phyloP scores from a whole-genome alignment of 1,140 invertebrate species.

The Oncopeltus fasciatus region DNA sequence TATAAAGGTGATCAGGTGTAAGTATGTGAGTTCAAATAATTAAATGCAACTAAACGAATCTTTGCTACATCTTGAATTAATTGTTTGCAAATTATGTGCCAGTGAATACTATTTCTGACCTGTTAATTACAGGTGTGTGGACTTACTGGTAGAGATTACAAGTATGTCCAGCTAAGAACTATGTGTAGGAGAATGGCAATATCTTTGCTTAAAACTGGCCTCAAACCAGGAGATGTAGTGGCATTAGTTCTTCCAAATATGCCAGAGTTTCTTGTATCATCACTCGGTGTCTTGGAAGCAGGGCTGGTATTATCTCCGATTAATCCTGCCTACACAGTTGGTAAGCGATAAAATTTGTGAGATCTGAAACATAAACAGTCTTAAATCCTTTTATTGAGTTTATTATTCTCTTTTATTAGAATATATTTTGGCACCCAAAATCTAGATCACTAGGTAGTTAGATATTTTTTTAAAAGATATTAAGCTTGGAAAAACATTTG shows the following conservation, averaged over 20 bases:
- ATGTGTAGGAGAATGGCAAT: conserved; percentile 47
- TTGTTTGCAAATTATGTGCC: no score
- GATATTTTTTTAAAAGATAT: no score
- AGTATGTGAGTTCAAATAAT: not conserved
- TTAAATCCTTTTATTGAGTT: no score
- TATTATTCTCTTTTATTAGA: no score
- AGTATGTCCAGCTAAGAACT: conserved; percentile 47
- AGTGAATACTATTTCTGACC: not conserved
- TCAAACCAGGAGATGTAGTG: conserved; percentile 52
- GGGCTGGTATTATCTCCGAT: conserved; percentile 58
- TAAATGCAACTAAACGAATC: no score
- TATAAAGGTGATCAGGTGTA: not conserved
- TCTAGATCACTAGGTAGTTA: no score
- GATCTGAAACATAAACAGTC: no score
- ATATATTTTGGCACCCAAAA: no score
- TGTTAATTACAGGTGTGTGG: conserved; percentile 50
- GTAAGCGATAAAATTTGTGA: no score
- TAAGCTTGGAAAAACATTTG: no score
- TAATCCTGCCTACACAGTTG: conserved; percentile 65
- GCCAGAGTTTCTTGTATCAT: conserved; percentile 53
- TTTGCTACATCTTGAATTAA: no score
- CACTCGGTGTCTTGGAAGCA: conserved; percentile 49
- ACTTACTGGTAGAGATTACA: conserved; percentile 52
- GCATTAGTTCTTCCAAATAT: conserved; percentile 57
- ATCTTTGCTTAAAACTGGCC: conserved; percentile 44